Conservation (phyloP, 2,888 invertebrate genomes). For the Drosophila sordidula region DNA sequence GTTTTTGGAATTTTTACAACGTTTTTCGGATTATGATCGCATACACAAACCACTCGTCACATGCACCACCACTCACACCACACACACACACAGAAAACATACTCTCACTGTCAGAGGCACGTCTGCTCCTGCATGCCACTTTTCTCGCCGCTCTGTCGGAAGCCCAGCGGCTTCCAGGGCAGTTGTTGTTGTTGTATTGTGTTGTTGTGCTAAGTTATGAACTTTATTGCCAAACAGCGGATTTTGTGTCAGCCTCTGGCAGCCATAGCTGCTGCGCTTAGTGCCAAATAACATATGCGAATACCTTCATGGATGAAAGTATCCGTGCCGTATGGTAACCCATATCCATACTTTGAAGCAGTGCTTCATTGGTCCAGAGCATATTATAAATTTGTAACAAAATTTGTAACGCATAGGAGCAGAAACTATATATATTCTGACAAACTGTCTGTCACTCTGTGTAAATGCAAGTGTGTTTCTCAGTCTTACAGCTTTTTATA, state of each 20-base stretch:
- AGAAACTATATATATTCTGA: too few relatives aligned
- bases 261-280: constrained; percentile 12
- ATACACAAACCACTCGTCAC: constrained; percentile 52
- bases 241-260: constrained; percentile 18
- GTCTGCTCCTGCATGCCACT: constrained; percentile 26
- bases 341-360: not conserved
- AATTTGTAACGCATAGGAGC: too few relatives aligned
- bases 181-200: constrained; percentile 11
- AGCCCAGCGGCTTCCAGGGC: not conserved
- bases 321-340: not conserved
- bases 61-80: constrained; percentile 24
- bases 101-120: constrained; percentile 23
- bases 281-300: not conserved
- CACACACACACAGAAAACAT: constrained; percentile 15
- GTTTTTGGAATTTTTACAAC: constrained; percentile 61
- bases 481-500: too few relatives aligned
- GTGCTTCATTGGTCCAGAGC: not conserved
- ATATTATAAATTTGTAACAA: too few relatives aligned
- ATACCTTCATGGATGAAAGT: not conserved
- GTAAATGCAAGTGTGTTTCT: too few relatives aligned
- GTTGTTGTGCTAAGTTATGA: constrained; percentile 36
- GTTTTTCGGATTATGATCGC: constrained; percentile 68
- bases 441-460: too few relatives aligned
- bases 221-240: constrained; percentile 52
- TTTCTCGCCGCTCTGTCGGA: constrained; percentile 7